Conservation (phyloP, 2,888 invertebrate species). For the Andrena fulva region DNA sequence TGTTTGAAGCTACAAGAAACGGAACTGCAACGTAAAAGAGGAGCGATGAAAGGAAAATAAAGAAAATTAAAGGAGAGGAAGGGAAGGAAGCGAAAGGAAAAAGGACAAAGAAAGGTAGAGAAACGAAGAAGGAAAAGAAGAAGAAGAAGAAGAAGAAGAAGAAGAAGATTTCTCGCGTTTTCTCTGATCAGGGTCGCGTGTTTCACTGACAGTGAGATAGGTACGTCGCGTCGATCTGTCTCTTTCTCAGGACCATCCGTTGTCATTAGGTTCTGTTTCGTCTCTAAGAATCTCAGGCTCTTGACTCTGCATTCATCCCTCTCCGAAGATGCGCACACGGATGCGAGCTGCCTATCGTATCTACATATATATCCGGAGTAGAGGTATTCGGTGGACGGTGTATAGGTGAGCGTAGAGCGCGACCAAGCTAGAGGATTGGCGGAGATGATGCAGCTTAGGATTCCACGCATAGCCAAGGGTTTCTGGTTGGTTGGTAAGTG, state of each 20-base stretch:
- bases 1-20: not conserved
- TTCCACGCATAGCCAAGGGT: slow-evolving; percentile 81
- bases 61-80: not conserved
- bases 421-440: slow-evolving; percentile 75
- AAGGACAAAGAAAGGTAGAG: too few species aligned
- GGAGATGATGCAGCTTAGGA: slow-evolving; percentile 81
- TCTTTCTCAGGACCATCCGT: too few species aligned
- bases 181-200: too few species aligned
- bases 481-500: slow-evolving; percentile 85
- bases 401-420: slow-evolving; percentile 34
- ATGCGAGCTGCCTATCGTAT: not conserved
- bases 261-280: too few species aligned
- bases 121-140: not conserved
- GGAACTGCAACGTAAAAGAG: not conserved
- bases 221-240: too few species aligned
- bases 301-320: too few species aligned
- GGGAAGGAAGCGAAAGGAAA: not conserved
- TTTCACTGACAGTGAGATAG: too few species aligned
- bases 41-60: not conserved
- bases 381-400: slow-evolving; percentile 4
- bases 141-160: not conserved
- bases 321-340: too few species aligned
- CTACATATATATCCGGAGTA: not conserved
- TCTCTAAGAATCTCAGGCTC: too few species aligned
- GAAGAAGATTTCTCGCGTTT: not conserved